These are phyloP conservation scores for Palloptera scutellata DNA, from an alignment of 2,888 invertebrate species.

Conservation along the genomic window DNA sequence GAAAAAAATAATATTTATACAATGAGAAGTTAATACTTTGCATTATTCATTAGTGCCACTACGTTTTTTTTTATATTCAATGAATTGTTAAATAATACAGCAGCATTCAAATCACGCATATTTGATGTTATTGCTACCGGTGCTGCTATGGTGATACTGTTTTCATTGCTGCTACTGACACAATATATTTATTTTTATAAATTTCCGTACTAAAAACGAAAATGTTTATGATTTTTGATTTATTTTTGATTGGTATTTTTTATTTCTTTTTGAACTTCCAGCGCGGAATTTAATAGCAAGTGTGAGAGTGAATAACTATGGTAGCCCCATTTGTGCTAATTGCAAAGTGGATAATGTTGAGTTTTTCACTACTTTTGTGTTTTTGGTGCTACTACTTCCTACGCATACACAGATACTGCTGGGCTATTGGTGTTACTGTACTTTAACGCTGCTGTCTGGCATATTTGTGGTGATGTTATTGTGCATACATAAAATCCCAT, in stretches of 20 bases:
- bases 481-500: slow-evolving; percentile 23
- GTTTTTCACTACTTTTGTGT: background rate
- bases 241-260: background rate
- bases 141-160: slow-evolving; percentile 5
- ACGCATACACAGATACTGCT: too few species aligned
- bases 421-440: background rate
- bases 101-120: slow-evolving; percentile 29
- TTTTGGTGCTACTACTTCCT: too few species aligned
- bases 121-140: slow-evolving; percentile 6
- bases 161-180: slow-evolving; percentile 10
- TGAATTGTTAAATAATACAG: slow-evolving; percentile 42
- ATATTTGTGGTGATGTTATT: slow-evolving; percentile 4
- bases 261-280: background rate
- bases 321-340: slow-evolving; percentile 1
- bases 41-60: slow-evolving; percentile 23
- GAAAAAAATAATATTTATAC: background rate
- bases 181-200: slow-evolving; percentile 35
- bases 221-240: slow-evolving; percentile 26
- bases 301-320: too few species aligned
- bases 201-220: slow-evolving; percentile 33
- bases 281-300: background rate
- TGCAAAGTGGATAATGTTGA: slow-evolving; percentile 17
- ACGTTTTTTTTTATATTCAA: slow-evolving; percentile 33
- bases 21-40: slow-evolving; percentile 2
- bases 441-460: background rate